A percentile compares a stretch with the other conserved stretches of the same genome.
These are phyloP conservation scores for Rhopalosiphum nymphaeae DNA, from an alignment of 2,888 invertebrate species.

Conservation along the genomic window DNA sequence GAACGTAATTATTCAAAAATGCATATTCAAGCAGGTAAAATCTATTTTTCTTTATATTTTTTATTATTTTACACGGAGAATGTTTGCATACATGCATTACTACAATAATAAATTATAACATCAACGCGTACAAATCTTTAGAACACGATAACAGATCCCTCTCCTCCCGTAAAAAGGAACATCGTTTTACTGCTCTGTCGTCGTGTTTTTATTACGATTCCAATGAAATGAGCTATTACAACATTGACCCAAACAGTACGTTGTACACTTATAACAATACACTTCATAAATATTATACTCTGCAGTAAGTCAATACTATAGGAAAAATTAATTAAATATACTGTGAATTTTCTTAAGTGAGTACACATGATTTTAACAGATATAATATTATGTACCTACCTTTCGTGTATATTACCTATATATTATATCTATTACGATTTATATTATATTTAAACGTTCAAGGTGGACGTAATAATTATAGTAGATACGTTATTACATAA, in stretches of 20 bases:
- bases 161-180: not conserved
- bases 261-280: no score
- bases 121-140: not conserved
- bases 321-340: not conserved
- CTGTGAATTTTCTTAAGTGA: not conserved
- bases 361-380: not conserved
- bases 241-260: no score
- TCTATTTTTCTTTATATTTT: not conserved
- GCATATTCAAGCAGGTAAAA: not conserved
- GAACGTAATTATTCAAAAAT: constrained; percentile 12
- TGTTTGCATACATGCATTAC: not conserved
- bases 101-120: not conserved
- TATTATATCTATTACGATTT: not conserved
- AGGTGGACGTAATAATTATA: constrained; percentile 4
- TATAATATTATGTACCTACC: not conserved
- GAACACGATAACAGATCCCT: not conserved
- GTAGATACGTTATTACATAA: not conserved
- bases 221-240: no score
- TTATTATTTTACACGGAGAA: not conserved
- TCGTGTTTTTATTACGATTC: no score
- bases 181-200: not conserved
- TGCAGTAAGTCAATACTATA: no score
- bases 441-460: not conserved
- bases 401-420: not conserved
- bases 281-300: no score